These are phyloP conservation scores for Tricholaema leucomelas DNA, from an alignment of 2,113 vertebrate species.

Conservation along the genomic window DNA sequence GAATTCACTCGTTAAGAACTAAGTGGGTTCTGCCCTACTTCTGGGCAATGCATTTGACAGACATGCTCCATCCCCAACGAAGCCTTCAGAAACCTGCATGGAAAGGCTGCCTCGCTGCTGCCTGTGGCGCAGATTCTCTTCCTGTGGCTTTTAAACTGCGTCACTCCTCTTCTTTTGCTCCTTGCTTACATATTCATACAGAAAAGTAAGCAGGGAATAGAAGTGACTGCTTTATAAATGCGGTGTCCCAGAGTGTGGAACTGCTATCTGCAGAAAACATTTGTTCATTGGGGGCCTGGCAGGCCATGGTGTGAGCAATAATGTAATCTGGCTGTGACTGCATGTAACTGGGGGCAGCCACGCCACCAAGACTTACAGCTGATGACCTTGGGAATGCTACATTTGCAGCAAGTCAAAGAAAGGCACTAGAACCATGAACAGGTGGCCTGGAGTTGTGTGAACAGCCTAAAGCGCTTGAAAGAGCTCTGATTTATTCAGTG, in stretches of 20 bases:
- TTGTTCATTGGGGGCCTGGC: neutral
- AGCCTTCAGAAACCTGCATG: neutral
- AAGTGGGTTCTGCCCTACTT: neutral
- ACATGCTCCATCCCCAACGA: neutral
- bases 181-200: conserved; percentile 21
- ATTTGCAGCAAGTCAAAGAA: conserved; percentile 31
- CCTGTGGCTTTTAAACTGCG: conserved; percentile 4
- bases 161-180: neutral
- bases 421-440: conserved; percentile 27
- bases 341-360: neutral
- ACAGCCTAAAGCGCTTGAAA: conserved; percentile 52
- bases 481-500: conserved; percentile 43
- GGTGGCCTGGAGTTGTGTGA: conserved; percentile 31
- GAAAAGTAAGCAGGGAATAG: neutral
- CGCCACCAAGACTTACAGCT: neutral
- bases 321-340: neutral
- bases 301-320: neutral
- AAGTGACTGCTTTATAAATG: conserved; percentile 30
- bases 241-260: neutral
- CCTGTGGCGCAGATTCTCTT: neutral
- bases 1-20: neutral
- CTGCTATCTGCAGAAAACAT: neutral
- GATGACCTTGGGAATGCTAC: conserved; percentile 2
- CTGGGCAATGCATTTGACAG: neutral
- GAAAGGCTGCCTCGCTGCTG: neutral